Percentiles rank a stretch among this genome's conserved stretches.
These are phyloP conservation scores for Melinopterus prodromus DNA, from an alignment of 2,888 invertebrate species.

Conservation along the genomic window DNA sequence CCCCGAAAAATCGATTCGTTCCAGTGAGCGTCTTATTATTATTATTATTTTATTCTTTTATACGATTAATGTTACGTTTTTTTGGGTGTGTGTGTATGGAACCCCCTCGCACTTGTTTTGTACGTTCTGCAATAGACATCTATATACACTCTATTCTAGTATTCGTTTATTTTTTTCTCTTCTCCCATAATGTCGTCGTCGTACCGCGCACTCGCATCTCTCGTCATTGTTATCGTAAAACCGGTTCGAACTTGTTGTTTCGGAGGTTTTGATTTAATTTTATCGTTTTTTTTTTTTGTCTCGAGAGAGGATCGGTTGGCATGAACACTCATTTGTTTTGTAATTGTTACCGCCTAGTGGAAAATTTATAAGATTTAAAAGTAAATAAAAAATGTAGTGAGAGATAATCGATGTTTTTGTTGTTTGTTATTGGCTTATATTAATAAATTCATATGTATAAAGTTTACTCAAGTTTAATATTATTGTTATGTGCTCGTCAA, in stretches of 20 bases:
- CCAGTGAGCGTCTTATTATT: background rate
- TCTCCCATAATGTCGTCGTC: background rate
- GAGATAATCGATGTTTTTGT: background rate
- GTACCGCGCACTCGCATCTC: background rate
- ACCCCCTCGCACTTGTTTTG: background rate
- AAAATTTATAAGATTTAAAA: conserved; percentile 4
- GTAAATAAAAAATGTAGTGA: background rate
- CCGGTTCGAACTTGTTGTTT: background rate
- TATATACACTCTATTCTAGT: background rate
- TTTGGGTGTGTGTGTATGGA: background rate
- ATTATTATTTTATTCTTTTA: conserved; percentile 4
- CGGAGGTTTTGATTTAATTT: background rate
- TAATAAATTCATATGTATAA: background rate
- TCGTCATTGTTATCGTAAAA: background rate
- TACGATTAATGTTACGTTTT: conserved; percentile 4
- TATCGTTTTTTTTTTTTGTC: background rate
- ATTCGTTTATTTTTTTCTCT: background rate
- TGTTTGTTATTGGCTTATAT: background rate
- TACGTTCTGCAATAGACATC: background rate
- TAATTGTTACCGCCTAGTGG: background rate
- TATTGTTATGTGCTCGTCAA: too few relatives aligned
- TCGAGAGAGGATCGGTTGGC: background rate
- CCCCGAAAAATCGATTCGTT: background rate
- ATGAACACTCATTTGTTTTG: background rate
- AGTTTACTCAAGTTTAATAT: too few relatives aligned